A percentile compares a stretch with the other conserved stretches of the same genome.
phyloP scores from a whole-genome alignment of 2,797 vertebrate genomes.

The Tangara arthus region DNA sequence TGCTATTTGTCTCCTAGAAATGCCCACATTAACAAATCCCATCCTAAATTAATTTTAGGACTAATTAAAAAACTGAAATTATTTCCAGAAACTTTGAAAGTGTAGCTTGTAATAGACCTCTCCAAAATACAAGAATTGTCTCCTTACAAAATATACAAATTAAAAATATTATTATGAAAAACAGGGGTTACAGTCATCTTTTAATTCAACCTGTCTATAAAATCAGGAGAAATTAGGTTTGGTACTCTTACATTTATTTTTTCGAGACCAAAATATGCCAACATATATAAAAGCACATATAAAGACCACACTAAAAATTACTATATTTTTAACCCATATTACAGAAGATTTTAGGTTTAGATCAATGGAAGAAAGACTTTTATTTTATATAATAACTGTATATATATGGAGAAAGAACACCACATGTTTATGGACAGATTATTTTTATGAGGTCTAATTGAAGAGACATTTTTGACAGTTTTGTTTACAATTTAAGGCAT shows the following conservation, averaged over 20 bases:
- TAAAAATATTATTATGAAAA: not conserved
- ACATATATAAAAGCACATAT: not conserved
- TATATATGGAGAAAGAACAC: not conserved
- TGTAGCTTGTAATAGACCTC: not conserved
- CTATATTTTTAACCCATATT: not conserved
- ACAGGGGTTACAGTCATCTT: not conserved
- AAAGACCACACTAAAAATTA: not conserved
- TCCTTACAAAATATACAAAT: not conserved
- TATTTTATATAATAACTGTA: not conserved
- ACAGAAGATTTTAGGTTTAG: not conserved
- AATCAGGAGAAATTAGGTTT: not conserved
- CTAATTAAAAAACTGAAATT: not conserved
- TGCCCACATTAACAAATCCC: not conserved
- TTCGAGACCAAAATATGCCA: accelerated
- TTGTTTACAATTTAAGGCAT: conserved; percentile 12
- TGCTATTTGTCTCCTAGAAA: not conserved
- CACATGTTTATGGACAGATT: not conserved
- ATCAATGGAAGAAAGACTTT: not conserved
- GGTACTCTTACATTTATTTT: not conserved
- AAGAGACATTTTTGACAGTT: conserved; percentile 24
- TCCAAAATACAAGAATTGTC: not conserved
- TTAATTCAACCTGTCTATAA: not conserved
- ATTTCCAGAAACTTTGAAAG: not conserved
- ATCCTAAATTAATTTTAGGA: not conserved
- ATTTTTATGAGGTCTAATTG: conserved; percentile 32